Evolutionary conservation across 1,140 invertebrate species (phyloP).

Genomic region (Batillaria attramentaria): DNA sequence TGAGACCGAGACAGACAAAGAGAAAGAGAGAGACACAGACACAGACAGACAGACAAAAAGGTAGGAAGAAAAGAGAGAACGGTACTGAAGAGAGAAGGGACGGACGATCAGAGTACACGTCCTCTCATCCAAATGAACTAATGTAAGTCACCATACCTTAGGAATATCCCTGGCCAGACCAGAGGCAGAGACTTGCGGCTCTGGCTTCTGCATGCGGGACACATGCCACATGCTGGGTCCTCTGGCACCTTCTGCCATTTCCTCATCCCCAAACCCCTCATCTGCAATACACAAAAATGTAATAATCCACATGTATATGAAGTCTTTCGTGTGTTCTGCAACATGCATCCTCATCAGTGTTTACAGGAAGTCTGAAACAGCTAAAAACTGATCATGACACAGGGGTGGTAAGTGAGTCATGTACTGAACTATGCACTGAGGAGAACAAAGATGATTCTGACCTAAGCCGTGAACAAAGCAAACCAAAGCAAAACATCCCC

Average conservation of each 20-base stretch:
- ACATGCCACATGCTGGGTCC: neutral
- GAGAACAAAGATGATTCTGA: neutral
- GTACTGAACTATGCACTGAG: neutral
- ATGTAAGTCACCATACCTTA: slow-evolving; percentile 4
- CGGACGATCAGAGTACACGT: neutral
- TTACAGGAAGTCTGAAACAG: neutral
- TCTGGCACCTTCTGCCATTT: neutral
- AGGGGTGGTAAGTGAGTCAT: neutral
- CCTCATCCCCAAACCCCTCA: neutral
- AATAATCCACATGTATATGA: neutral
- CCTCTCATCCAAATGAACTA: neutral
- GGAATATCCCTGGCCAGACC: neutral
- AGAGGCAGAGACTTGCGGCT: neutral
- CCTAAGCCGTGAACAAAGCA: neutral
- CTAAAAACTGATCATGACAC: too few relatives aligned
- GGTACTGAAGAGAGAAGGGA: neutral
- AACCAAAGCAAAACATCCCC: neutral
- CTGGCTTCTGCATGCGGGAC: neutral
- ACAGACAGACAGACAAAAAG: neutral
- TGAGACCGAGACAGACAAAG: neutral
- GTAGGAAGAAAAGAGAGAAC: neutral
- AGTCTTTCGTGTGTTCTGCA: neutral
- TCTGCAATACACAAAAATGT: neutral
- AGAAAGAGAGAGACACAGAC: neutral
- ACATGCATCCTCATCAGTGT: neutral